phyloP scores from a whole-genome alignment of 2,797 vertebrate genomes.

The Onychomys arenicola region DNA sequence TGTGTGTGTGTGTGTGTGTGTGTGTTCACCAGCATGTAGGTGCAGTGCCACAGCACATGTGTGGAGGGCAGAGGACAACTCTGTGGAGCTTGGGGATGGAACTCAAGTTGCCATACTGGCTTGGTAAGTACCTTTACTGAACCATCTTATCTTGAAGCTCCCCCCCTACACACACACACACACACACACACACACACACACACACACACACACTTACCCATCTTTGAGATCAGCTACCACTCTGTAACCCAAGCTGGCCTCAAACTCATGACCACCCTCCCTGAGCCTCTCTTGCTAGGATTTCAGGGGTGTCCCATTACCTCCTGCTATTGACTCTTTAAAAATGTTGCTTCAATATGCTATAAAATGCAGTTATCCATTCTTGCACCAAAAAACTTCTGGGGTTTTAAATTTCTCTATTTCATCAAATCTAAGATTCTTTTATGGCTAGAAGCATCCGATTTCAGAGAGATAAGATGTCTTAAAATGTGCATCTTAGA shows the following conservation, averaged over 20 bases:
- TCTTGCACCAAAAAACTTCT: not conserved
- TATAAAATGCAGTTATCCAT: not conserved
- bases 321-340: not conserved
- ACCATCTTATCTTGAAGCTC: not conserved
- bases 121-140: not conserved
- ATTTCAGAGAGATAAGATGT: constrained; percentile 26
- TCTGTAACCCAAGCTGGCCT: not conserved
- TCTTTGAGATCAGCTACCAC: not conserved
- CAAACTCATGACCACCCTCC: not conserved
- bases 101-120: not conserved
- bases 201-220: not conserved
- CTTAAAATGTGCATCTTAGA: not conserved
- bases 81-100: not conserved
- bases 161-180: no score
- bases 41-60: not conserved
- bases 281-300: not conserved
- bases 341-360: not conserved
- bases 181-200: no score
- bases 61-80: not conserved
- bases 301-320: not conserved
- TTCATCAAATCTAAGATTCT: constrained; percentile 48
- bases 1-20: not conserved
- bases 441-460: not conserved
- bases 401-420: not conserved
- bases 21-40: not conserved